phyloP scores from a whole-genome alignment of 1,140 invertebrate species.

The Cardiocondyla obscurior region DNA sequence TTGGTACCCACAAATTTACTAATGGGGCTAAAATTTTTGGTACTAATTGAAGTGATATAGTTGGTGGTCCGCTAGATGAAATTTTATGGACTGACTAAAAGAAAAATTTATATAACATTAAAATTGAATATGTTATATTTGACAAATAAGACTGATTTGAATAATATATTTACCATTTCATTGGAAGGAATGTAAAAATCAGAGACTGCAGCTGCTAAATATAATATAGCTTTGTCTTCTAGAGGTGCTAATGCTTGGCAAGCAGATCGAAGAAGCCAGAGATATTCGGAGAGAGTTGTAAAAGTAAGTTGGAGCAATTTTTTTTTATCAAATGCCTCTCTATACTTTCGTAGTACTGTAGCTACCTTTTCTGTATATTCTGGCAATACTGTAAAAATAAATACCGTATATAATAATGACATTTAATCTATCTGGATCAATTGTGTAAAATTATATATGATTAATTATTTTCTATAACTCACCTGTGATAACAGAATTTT shows the following conservation, averaged over 20 bases:
- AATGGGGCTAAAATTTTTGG: conserved; percentile 97
- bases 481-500: conserved; percentile 86
- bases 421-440: neutral
- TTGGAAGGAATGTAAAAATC: conserved; percentile 98
- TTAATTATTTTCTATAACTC: conserved; percentile 23
- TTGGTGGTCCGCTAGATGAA: conserved; percentile 90
- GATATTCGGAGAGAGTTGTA: conserved; percentile 95
- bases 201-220: conserved; percentile 98
- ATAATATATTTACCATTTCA: conserved; percentile 90
- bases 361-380: conserved; percentile 88
- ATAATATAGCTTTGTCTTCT: conserved; percentile 90
- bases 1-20: conserved; percentile 95
- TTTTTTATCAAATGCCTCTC: conserved; percentile 86
- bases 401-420: conserved; percentile 63
- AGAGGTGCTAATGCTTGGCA: conserved; percentile 89
- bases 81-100: conserved; percentile 97
- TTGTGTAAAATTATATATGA: conserved; percentile 18
- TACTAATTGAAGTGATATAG: conserved; percentile 95
- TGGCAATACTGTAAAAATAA: conserved; percentile 85
- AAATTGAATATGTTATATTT: conserved; percentile 19
- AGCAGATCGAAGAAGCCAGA: conserved; percentile 93
- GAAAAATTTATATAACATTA: conserved; percentile 53
- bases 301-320: conserved; percentile 91
- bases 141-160: conserved; percentile 30
- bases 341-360: conserved; percentile 89